Evolutionary conservation across 2,888 invertebrate species (phyloP), one percentile per base, ranked within the genome.

Genomic region (Coelinius sp.): DNA sequence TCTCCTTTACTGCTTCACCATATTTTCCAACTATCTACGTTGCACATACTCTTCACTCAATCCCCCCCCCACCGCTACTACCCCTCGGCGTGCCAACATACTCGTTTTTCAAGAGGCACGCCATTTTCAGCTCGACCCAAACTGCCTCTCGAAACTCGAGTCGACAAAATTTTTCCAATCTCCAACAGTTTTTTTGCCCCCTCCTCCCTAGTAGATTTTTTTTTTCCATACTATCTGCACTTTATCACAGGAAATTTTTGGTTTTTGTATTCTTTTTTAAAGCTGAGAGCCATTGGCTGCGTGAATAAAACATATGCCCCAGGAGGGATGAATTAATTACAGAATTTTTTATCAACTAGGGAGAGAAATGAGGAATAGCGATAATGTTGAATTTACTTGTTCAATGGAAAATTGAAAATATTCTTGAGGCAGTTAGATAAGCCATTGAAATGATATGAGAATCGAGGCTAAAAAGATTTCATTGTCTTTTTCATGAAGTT

Each of bases 251-350:
- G 35, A 10, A 10, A 31, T 59, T n/a, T 59, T 59, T 59, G 7
- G 14, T 31, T 31, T 59, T 59, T 35, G 35, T 59, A 10, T 17
- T 31, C 31, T 56, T 20, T 35, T 35, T 59, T 59, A 2, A 20
- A 35, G 31, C 35, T 8, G 10, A 17, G 20, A 59, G 59, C 59
- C 20, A 59, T 59, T 59, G 59, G 59, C 59, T 59, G 31, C 59
- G 59, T 59, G 59, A 59, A 59, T 59, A 59, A 59, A 59, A 59
- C 59, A 59, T 59, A 59, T 59, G 31, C 6, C 59, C 59, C 59
- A 59, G 10, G 59, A 59, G 59, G 59, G 35, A 59, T 59, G 59
- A 59, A 59, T 59, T 59, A 59, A 59, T 59, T 59, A 59, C 59
- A 35, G 35, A 14, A 31, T 59, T 59, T 59, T 56, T 59, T 59